These are phyloP conservation scores for Penelope pileata DNA, from an alignment of 2,113 vertebrate species.

Conservation along the genomic window DNA sequence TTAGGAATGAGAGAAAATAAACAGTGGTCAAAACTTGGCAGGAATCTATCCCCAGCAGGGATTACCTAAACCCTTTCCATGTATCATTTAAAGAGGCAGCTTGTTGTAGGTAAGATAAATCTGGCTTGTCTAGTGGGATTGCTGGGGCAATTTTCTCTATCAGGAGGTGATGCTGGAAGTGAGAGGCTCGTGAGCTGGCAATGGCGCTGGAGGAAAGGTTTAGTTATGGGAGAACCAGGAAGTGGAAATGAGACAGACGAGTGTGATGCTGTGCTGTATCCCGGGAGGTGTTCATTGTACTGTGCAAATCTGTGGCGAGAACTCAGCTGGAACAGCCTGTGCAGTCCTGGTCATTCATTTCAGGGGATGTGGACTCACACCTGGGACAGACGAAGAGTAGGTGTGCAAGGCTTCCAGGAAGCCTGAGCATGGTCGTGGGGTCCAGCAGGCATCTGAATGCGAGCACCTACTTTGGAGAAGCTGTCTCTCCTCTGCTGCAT, in stretches of 20 bases:
- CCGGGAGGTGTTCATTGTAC: background rate
- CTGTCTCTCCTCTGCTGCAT: background rate
- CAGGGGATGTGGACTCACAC: background rate
- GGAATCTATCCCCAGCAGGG: background rate
- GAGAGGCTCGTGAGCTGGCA: background rate
- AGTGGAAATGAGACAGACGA: background rate
- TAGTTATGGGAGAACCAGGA: background rate
- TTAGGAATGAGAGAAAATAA: slow-evolving; percentile 17
- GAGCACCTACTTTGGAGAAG: background rate
- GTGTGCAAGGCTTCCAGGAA: background rate
- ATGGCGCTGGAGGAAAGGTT: background rate
- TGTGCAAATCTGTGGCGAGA: background rate
- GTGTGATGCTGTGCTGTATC: background rate
- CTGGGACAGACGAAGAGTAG: background rate
- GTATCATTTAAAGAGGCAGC: background rate
- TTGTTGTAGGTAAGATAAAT: background rate
- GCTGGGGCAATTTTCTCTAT: background rate
- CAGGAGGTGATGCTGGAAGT: background rate
- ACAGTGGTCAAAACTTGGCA: background rate
- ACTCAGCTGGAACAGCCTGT: background rate
- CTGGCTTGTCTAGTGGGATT: background rate
- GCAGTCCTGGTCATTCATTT: background rate
- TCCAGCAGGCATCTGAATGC: background rate
- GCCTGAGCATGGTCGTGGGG: background rate
- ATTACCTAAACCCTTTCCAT: slow-evolving; percentile 18